These are phyloP conservation scores for Propithecus perrieri DNA, from an alignment of 2,797 vertebrate species.

Conservation along the genomic window DNA sequence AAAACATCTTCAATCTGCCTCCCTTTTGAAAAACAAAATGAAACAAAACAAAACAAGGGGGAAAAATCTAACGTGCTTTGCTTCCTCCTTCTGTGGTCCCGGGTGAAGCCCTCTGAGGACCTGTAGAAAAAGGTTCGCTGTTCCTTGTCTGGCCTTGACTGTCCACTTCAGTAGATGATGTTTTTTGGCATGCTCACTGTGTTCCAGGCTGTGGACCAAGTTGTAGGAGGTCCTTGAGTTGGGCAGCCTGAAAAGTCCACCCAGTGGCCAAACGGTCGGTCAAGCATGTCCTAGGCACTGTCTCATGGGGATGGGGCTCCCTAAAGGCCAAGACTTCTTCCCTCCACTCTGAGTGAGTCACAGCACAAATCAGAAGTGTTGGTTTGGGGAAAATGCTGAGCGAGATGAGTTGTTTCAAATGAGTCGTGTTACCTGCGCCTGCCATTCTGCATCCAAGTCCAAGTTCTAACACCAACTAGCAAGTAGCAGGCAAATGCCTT, in stretches of 20 bases:
- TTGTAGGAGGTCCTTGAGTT: not conserved
- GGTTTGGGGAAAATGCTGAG: not conserved
- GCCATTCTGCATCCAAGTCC: not conserved
- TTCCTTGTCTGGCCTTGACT: not conserved
- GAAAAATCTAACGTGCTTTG: not conserved
- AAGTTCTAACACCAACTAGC: not conserved
- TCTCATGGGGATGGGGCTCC: not conserved
- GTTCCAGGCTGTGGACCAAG: not conserved
- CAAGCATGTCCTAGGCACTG: not conserved
- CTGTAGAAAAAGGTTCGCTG: not conserved
- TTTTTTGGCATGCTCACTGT: not conserved
- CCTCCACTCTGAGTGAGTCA: not conserved
- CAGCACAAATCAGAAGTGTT: not conserved
- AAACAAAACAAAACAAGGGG: not conserved
- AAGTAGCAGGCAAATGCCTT: not conserved
- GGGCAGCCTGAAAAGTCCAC: not conserved
- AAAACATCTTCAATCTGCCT: not conserved
- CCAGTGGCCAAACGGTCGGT: not conserved
- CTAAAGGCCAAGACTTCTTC: not conserved
- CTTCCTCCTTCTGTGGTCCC: not conserved
- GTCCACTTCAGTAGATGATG: not conserved
- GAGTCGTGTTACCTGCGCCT: not conserved
- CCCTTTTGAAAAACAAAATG: not conserved
- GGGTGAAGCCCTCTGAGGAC: not conserved
- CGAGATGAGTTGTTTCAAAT: not conserved